phyloP scores from a whole-genome alignment of 64 coral and sea anemone genomes.

The Stichodactyla mertensii region DNA sequence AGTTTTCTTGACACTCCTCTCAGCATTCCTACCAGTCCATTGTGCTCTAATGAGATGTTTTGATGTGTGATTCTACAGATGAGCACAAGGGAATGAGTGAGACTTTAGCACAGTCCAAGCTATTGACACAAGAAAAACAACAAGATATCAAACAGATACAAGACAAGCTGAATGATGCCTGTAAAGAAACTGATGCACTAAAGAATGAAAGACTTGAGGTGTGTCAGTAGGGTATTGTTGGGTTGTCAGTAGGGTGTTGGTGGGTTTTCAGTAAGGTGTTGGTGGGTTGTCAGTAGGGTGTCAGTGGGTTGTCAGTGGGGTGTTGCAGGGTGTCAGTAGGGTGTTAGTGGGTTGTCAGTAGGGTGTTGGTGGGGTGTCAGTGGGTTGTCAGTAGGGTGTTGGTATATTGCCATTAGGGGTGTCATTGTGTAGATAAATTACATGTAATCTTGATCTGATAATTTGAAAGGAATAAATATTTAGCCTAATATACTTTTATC shows the following conservation, averaged over 20 bases:
- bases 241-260: background rate
- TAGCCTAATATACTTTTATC: background rate
- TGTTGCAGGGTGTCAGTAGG: background rate
- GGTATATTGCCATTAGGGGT: background rate
- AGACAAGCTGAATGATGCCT: constrained; percentile 50
- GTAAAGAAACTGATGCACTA: constrained; percentile 44
- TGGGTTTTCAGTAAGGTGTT: too few relatives aligned
- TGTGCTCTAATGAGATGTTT: too few relatives aligned
- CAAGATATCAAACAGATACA: constrained; percentile 66
- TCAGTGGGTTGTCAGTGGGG: background rate
- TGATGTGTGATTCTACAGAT: constrained; percentile 24
- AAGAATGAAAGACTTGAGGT: constrained; percentile 72
- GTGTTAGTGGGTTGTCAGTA: background rate
- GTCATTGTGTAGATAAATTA: too few relatives aligned
- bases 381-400: background rate
- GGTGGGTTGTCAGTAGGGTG: background rate
- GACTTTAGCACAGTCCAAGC: constrained; percentile 77
- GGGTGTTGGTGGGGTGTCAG: background rate
- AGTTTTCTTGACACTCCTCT: too few relatives aligned
- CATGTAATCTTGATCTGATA: background rate
- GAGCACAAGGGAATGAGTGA: constrained; percentile 68
- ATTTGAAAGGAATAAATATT: background rate
- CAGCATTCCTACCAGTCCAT: too few relatives aligned
- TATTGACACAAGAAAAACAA: constrained; percentile 54
- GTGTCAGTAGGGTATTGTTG: background rate